phyloP scores from a whole-genome alignment of 2,797 vertebrate species.

The Remorina albescens region DNA sequence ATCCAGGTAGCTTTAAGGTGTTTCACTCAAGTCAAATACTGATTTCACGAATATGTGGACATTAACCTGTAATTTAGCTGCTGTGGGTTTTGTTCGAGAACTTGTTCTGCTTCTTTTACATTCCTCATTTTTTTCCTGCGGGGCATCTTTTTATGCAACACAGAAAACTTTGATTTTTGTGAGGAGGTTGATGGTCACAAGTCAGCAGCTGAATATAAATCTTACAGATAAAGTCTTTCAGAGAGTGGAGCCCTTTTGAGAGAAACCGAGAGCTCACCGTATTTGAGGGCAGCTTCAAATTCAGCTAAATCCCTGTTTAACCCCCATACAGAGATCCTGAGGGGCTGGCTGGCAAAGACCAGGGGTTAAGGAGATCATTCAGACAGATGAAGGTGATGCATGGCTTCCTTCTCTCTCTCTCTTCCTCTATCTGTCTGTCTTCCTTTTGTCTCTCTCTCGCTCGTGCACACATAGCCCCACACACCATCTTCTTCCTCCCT shows the following conservation, averaged over 20 bases:
- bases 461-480: constrained; percentile 1
- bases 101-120: background rate
- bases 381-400: constrained; percentile 70
- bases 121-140: constrained; percentile 3
- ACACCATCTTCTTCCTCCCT: constrained; percentile 17
- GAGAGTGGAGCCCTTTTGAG: constrained; percentile 44
- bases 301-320: constrained; percentile 73
- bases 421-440: constrained; percentile 15
- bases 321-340: constrained; percentile 61
- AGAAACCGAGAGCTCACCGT: constrained; percentile 54
- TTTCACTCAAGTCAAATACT: background rate
- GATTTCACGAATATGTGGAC: background rate
- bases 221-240: constrained; percentile 60
- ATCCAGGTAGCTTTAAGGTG: background rate
- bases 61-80: constrained; percentile 3
- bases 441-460: constrained; percentile 24
- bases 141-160: constrained; percentile 13
- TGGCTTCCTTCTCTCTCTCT: constrained; percentile 34
- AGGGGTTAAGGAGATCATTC: constrained; percentile 71
- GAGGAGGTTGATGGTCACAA: constrained; percentile 51
- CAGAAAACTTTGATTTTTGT: constrained; percentile 43
- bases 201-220: constrained; percentile 71
- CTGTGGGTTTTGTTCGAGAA: background rate
- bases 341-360: constrained; percentile 56
- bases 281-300: constrained; percentile 65